phyloP scores from a whole-genome alignment of 2,113 vertebrate genomes.

The Cichladusa arquata region DNA sequence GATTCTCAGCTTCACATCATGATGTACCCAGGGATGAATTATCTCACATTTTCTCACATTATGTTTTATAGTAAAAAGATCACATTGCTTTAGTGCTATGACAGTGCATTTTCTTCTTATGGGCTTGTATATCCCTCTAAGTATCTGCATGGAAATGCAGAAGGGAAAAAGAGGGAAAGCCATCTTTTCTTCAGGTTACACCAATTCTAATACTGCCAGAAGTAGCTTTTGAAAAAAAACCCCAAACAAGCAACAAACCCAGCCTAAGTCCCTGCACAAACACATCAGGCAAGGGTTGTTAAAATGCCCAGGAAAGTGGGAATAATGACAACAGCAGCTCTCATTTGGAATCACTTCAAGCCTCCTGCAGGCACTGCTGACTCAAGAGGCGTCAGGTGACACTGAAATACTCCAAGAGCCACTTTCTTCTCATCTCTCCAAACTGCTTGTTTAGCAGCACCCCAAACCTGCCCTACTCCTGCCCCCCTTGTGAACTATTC shows the following conservation, averaged over 20 bases:
- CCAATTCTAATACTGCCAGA: background rate
- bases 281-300: background rate
- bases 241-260: background rate
- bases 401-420: background rate
- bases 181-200: background rate
- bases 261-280: background rate
- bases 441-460: background rate
- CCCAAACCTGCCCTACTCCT: background rate
- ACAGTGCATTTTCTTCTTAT: background rate
- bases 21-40: background rate
- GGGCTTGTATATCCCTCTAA: background rate
- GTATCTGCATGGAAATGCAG: background rate
- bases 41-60: background rate
- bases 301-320: background rate
- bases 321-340: background rate
- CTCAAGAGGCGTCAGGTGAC: background rate
- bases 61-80: background rate
- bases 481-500: background rate
- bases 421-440: background rate
- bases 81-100: background rate
- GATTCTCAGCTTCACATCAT: background rate
- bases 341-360: background rate
- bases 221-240: background rate
- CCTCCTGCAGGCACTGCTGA: background rate
- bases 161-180: background rate